Evolutionary conservation across 1,140 invertebrate species (phyloP).

Genomic region (Drosophila trapezifrons): DNA sequence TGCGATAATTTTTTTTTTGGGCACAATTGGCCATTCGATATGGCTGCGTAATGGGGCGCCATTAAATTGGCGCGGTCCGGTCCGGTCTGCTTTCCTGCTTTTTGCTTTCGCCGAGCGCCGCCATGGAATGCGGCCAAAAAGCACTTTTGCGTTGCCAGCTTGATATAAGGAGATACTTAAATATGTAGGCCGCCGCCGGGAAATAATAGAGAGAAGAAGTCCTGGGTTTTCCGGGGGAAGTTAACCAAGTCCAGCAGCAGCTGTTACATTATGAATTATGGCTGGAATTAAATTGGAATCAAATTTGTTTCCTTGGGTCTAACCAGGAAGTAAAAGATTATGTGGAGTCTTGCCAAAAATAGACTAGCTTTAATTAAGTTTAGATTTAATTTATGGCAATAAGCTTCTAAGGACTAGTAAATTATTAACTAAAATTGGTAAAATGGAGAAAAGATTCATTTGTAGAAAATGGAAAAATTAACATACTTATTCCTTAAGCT

Average conservation of each 20-base stretch:
- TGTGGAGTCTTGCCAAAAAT: not conserved
- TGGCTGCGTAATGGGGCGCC: conserved; percentile 64
- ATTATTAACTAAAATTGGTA: no score
- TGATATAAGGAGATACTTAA: conserved; percentile 65
- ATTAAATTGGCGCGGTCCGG: conserved; percentile 58
- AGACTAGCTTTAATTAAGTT: not conserved
- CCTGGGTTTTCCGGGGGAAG: conserved; percentile 5
- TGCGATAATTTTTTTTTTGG: conserved; percentile 69
- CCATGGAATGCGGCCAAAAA: conserved; percentile 48
- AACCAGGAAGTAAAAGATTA: not conserved
- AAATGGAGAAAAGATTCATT: not conserved
- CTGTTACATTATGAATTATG: conserved; percentile 33
- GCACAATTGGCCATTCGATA: conserved; percentile 61
- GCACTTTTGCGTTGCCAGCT: conserved; percentile 36
- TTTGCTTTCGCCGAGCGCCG: conserved; percentile 27
- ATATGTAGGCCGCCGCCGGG: conserved; percentile 39
- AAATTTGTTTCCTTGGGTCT: conserved; percentile 5
- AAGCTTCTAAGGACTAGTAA: no score
- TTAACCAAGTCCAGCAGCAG: conserved; percentile 17
- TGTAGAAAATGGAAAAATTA: not conserved
- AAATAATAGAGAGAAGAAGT: conserved; percentile 24
- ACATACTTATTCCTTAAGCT: no score
- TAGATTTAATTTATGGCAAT: not conserved
- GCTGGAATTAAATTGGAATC: conserved; percentile 4
- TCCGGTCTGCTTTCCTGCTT: not conserved